Percentiles rank a stretch among this genome's conserved stretches.
These are phyloP conservation scores for Listronotus bonariensis DNA, from an alignment of 1,140 invertebrate genomes.

Conservation along the genomic window DNA sequence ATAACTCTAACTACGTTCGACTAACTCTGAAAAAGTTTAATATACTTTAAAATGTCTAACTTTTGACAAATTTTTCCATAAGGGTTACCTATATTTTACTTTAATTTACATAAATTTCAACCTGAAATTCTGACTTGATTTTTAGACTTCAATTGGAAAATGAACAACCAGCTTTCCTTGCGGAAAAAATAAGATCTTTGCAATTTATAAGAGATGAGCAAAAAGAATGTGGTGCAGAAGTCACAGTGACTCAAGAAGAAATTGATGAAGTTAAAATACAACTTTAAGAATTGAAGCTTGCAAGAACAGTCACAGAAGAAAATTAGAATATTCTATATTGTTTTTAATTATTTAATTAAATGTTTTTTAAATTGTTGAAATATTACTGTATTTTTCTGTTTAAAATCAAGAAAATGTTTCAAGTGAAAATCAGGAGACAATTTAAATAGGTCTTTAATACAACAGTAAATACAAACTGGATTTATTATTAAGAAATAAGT, in stretches of 20 bases:
- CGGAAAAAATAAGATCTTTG: slow-evolving; percentile 65
- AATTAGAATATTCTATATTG: neutral
- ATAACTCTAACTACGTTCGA: too few species aligned
- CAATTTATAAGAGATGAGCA: slow-evolving; percentile 74
- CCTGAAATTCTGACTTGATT: neutral
- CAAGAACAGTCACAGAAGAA: slow-evolving; percentile 39
- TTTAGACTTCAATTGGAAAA: slow-evolving; percentile 58
- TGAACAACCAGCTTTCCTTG: slow-evolving; percentile 71
- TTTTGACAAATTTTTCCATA: slow-evolving; percentile 5
- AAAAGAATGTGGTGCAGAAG: slow-evolving; percentile 63
- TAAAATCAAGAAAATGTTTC: neutral
- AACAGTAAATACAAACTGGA: too few species aligned
- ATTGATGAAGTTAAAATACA: slow-evolving; percentile 65
- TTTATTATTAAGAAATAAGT: too few species aligned
- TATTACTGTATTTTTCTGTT: neutral
- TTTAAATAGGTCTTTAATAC: too few species aligned
- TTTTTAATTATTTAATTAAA: too few species aligned
- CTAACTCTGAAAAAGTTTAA: too few species aligned
- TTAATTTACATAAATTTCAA: too few species aligned
- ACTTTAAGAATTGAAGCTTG: slow-evolving; percentile 56
- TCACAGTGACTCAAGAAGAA: slow-evolving; percentile 68
- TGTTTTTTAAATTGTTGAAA: too few species aligned
- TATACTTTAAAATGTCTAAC: too few species aligned
- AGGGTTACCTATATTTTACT: neutral
- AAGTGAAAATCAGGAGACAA: too few species aligned